Evolutionary conservation across 2,113 vertebrate genomes (phyloP).

Genomic region (Himantopus leucocephalus): DNA sequence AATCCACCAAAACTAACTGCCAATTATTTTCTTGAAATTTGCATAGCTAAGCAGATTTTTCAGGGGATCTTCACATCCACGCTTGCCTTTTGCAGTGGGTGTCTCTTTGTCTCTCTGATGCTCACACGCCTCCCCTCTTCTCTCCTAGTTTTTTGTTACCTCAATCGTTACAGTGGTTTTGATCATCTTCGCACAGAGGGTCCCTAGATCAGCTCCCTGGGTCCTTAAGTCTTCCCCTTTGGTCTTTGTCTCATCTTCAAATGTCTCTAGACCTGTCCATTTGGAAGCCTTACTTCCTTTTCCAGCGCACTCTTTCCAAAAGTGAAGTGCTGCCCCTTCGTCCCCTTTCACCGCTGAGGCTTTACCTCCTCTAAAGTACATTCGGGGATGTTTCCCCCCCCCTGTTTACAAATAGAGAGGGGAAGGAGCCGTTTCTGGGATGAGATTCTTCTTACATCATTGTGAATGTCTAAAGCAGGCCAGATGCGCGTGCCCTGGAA

Average conservation of each 20-base stretch:
- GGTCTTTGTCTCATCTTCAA: not conserved
- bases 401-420: not conserved
- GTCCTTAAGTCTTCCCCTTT: not conserved
- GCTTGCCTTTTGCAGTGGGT: not conserved
- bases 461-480: not conserved
- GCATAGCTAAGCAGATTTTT: not conserved
- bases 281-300: not conserved
- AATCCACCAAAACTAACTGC: not conserved
- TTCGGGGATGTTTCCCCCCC: not conserved
- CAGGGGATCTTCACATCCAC: not conserved
- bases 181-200: not conserved
- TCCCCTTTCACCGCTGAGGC: not conserved
- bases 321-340: not conserved
- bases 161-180: not conserved
- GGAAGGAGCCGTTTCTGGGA: not conserved
- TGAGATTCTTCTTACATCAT: not conserved
- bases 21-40: not conserved
- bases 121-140: fast-evolving
- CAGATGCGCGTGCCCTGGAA: not conserved
- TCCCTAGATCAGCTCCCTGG: not conserved
- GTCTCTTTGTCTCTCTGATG: not conserved
- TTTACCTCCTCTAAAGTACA: not conserved
- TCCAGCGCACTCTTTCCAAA: not conserved
- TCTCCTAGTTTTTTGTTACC: not conserved
- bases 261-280: not conserved